Conservation (phyloP, 2,888 invertebrate genomes). For the Halictus quadricinctus region DNA sequence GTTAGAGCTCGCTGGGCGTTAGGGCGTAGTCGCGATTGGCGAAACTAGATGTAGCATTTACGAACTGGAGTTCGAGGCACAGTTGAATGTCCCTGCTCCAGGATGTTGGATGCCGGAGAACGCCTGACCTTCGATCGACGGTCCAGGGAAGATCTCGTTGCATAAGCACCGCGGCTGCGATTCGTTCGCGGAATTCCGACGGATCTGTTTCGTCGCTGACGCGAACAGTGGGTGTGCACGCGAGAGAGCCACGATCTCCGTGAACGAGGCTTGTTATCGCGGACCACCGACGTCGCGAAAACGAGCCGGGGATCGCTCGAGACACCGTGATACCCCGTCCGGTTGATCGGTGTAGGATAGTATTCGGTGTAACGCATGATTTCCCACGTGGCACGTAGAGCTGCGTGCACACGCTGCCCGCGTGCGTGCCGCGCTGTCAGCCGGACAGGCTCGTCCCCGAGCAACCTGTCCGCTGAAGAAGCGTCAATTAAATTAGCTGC, state of each 20-base stretch:
- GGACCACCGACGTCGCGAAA: slow-evolving; percentile 42
- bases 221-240: slow-evolving; percentile 62
- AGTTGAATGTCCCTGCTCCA: neutral
- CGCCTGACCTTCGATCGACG: slow-evolving; percentile 36
- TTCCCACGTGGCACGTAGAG: slow-evolving; percentile 65
- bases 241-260: slow-evolving; percentile 25
- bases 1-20: neutral
- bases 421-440: slow-evolving; percentile 29
- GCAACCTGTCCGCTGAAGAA: neutral
- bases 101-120: slow-evolving; percentile 9
- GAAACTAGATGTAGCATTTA: neutral
- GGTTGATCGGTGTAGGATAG: slow-evolving; percentile 39
- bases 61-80: neutral
- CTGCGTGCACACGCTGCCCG: slow-evolving; percentile 5
- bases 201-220: slow-evolving; percentile 39
- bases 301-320: slow-evolving; percentile 27
- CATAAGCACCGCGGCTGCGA: slow-evolving; percentile 46
- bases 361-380: slow-evolving; percentile 59
- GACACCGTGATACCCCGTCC: neutral
- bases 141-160: slow-evolving; percentile 48
- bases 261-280: slow-evolving; percentile 20
- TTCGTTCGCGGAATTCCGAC: slow-evolving; percentile 10
- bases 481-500: slow-evolving; percentile 34
- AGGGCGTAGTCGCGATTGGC: neutral
- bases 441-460: slow-evolving; percentile 6